phyloP scores from a whole-genome alignment of 2,113 vertebrate species.

The Lagenorhynchus albirostris region DNA sequence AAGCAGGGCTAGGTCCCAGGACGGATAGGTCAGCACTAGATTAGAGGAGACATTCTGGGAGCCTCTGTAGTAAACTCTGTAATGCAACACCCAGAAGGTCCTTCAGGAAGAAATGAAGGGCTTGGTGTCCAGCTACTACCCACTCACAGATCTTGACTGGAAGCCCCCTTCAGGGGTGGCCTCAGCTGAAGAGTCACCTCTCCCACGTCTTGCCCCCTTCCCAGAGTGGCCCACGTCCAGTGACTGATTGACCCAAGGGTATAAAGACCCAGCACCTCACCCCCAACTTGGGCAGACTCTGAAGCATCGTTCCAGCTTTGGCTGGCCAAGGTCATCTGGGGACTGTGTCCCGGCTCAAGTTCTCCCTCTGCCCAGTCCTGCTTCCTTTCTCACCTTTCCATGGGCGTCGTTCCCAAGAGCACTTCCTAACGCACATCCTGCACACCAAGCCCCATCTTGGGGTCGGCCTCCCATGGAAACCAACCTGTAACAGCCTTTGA shows the following conservation, averaged over 20 bases:
- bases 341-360: not conserved
- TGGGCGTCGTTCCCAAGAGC: fast-evolving
- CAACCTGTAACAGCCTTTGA: not conserved
- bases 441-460: fast-evolving
- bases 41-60: fast-evolving
- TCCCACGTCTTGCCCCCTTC: not conserved
- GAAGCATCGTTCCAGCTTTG: not conserved
- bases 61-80: not conserved
- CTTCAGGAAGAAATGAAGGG: not conserved
- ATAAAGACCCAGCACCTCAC: not conserved
- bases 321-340: not conserved
- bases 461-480: not conserved
- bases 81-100: fast-evolving
- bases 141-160: not conserved
- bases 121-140: not conserved
- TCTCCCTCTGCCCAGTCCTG: not conserved
- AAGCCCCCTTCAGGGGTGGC: not conserved
- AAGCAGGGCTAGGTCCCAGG: not conserved
- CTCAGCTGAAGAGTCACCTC: not conserved
- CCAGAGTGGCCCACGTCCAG: fast-evolving
- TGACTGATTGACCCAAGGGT: fast-evolving
- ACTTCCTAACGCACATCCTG: not conserved
- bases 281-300: not conserved
- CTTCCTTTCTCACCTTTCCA: not conserved
- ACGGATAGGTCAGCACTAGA: not conserved